Evolutionary conservation across 2,797 vertebrate species (phyloP).

Genomic region (Xenentodon cancila): DNA sequence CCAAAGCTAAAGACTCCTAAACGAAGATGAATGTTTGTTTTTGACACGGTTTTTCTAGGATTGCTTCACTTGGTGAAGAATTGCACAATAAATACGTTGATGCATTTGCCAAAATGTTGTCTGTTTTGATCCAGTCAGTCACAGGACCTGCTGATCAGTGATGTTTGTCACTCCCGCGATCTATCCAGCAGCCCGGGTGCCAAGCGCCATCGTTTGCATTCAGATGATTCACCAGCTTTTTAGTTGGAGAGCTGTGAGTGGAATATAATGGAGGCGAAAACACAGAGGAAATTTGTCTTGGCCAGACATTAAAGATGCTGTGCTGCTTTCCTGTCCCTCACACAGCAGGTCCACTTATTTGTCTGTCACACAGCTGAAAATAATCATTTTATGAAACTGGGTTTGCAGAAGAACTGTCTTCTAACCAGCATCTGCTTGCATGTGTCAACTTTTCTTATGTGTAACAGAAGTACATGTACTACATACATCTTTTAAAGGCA

Average conservation of each 20-base stretch:
- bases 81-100: too few relatives aligned
- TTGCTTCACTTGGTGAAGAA: too few relatives aligned
- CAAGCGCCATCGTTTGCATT: constrained; percentile 37
- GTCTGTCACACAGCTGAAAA: constrained; percentile 19
- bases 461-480: not conserved
- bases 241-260: constrained; percentile 54
- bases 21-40: too few relatives aligned
- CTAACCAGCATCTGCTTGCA: not conserved
- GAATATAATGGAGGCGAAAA: constrained; percentile 58
- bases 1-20: too few relatives aligned
- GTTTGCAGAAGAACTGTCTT: not conserved
- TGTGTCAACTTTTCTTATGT: not conserved
- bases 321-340: constrained; percentile 24
- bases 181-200: constrained; percentile 25
- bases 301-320: constrained; percentile 45
- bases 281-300: constrained; percentile 54
- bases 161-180: constrained; percentile 45
- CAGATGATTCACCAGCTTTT: constrained; percentile 54
- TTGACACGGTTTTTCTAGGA: too few relatives aligned
- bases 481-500: not conserved
- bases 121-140: constrained; percentile 38
- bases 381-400: constrained; percentile 46
- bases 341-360: constrained; percentile 25
- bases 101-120: constrained; percentile 12
- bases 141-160: constrained; percentile 56